phyloP scores from a whole-genome alignment of 2,888 invertebrate genomes.

The Clistopyga incitator region DNA sequence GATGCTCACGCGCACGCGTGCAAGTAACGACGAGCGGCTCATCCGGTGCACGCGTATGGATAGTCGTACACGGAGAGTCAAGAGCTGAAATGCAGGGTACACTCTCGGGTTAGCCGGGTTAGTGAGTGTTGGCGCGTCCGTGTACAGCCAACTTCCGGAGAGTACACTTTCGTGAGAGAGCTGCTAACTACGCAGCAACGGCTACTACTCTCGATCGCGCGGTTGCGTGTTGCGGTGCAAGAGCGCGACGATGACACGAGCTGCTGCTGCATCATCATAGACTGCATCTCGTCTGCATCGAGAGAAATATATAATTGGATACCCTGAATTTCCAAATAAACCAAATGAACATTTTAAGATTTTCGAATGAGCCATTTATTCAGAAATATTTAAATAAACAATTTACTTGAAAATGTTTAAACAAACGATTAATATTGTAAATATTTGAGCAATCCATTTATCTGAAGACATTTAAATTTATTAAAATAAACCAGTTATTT shows the following conservation, averaged over 20 bases:
- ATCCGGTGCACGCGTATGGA: slow-evolving; percentile 37
- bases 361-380: too few relatives aligned
- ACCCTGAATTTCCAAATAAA: too few relatives aligned
- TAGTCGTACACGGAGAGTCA: neutral
- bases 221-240: slow-evolving; percentile 14
- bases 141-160: slow-evolving; percentile 18
- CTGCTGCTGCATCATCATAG: slow-evolving; percentile 5
- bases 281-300: neutral
- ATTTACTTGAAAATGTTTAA: too few relatives aligned
- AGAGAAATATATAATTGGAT: too few relatives aligned
- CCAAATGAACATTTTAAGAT: too few relatives aligned
- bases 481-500: too few relatives aligned
- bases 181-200: slow-evolving; percentile 36
- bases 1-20: slow-evolving; percentile 41
- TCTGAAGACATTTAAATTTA: too few relatives aligned
- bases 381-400: too few relatives aligned
- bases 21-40: slow-evolving; percentile 37
- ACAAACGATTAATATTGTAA: too few relatives aligned
- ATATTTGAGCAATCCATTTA: too few relatives aligned
- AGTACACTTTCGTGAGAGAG: slow-evolving; percentile 45
- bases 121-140: slow-evolving; percentile 18
- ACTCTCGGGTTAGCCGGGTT: neutral
- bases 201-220: slow-evolving; percentile 21
- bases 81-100: slow-evolving; percentile 12
- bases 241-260: slow-evolving; percentile 21